Percentiles rank a stretch among this genome's conserved stretches.
These are phyloP conservation scores for Meta bourneti DNA, from an alignment of 2,888 invertebrate species.

Conservation along the genomic window DNA sequence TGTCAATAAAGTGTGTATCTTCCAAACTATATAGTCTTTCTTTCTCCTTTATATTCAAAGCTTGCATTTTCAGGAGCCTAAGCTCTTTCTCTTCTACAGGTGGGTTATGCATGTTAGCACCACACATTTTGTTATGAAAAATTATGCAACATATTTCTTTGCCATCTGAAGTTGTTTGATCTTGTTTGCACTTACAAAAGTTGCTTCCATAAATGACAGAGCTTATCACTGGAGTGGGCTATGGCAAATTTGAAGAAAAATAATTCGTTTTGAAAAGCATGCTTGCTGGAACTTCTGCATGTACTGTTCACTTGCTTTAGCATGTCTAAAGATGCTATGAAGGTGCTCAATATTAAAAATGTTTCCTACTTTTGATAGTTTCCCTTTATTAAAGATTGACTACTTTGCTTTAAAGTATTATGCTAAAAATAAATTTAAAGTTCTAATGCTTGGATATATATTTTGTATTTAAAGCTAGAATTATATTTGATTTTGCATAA, in stretches of 20 bases:
- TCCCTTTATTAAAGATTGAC: too few relatives aligned
- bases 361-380: too few relatives aligned
- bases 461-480: too few relatives aligned
- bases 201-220: too few relatives aligned
- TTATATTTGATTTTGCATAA: too few relatives aligned
- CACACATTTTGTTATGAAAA: neutral
- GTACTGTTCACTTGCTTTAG: neutral
- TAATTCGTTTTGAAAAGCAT: neutral
- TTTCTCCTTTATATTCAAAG: conserved; percentile 71
- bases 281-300: neutral
- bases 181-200: too few relatives aligned
- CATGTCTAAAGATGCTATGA: too few relatives aligned
- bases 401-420: too few relatives aligned
- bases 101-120: conserved; percentile 73
- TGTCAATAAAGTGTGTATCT: conserved; percentile 24
- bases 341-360: too few relatives aligned
- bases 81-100: conserved; percentile 76
- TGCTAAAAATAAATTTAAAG: too few relatives aligned
- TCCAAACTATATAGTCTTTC: conserved; percentile 21
- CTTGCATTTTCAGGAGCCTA: conserved; percentile 76
- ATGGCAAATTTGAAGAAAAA: neutral
- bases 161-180: too few relatives aligned
- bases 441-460: too few relatives aligned
- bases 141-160: neutral
- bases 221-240: neutral